phyloP scores from a whole-genome alignment of 1,140 invertebrate species.

The Drosophila insularis region DNA sequence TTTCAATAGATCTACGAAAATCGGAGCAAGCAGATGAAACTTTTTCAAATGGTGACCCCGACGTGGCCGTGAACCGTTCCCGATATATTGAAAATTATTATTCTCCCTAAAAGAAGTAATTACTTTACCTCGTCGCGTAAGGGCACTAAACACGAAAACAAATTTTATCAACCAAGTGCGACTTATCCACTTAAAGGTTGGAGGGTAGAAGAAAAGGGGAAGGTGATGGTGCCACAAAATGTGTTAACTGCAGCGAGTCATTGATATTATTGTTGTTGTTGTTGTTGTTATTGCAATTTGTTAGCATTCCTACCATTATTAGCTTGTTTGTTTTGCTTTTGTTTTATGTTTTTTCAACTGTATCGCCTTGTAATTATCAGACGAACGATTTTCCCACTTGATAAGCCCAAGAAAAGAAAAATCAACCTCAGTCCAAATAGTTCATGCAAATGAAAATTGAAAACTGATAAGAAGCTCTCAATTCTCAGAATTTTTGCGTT shows the following conservation, averaged over 20 bases:
- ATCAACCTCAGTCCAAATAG: not conserved
- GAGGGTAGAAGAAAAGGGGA: not conserved
- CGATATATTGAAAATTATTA: too few species aligned
- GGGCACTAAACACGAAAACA: not conserved
- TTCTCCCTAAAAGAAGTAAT: too few species aligned
- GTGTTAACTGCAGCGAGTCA: conserved; percentile 12
- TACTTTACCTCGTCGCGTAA: not conserved
- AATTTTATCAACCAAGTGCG: not conserved
- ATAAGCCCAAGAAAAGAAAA: not conserved
- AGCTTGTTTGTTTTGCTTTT: conserved; percentile 9
- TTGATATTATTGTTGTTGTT: not conserved
- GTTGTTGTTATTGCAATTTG: conserved; percentile 15
- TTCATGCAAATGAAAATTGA: not conserved
- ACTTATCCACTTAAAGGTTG: not conserved
- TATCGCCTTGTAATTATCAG: conserved; percentile 15
- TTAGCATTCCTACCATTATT: conserved; percentile 15
- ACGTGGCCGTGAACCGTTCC: too few species aligned
- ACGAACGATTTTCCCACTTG: conserved; percentile 1
- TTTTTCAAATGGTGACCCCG: too few species aligned
- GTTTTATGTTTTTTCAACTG: not conserved
- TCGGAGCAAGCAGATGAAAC: too few species aligned
- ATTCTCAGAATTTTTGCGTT: too few species aligned
- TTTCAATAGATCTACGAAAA: too few species aligned
- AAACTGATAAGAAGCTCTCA: not conserved
- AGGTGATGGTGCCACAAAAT: not conserved